Evolutionary conservation across 2,113 vertebrate genomes (phyloP).

Genomic region (Opisthocomus hoazin): DNA sequence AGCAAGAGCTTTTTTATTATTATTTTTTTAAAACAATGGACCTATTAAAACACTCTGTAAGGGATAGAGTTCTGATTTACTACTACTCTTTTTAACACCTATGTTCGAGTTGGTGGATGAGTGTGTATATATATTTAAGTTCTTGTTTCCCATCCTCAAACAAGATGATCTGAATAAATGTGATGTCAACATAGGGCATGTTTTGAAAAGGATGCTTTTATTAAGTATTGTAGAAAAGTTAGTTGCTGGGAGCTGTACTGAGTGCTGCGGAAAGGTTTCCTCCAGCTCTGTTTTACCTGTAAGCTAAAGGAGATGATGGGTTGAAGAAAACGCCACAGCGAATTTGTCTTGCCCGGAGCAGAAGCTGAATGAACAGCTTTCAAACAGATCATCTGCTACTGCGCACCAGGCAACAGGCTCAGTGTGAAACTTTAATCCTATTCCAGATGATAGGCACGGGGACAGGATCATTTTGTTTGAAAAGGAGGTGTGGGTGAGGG

Average conservation of each 20-base stretch:
- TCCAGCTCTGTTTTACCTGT: not conserved
- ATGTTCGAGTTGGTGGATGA: not conserved
- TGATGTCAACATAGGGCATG: not conserved
- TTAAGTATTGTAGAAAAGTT: not conserved
- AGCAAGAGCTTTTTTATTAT: not conserved
- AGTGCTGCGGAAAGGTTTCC: not conserved
- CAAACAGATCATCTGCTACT: not conserved
- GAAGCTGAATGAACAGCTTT: not conserved
- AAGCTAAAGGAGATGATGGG: not conserved
- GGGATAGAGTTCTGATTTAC: not conserved
- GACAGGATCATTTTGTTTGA: conserved; percentile 4
- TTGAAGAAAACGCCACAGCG: not conserved
- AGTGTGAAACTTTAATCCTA: not conserved
- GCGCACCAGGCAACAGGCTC: not conserved
- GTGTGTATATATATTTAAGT: accelerated
- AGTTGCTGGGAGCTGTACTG: not conserved
- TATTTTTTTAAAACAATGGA: too few relatives aligned
- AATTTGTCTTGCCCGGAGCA: not conserved
- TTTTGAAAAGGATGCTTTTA: not conserved
- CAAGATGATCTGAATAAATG: not conserved
- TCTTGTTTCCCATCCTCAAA: not conserved
- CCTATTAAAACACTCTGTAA: not conserved
- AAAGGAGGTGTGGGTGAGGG: not conserved
- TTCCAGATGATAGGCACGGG: not conserved
- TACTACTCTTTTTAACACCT: not conserved